phyloP scores from a whole-genome alignment of 2,113 vertebrate species.

The Saguinus midas region DNA sequence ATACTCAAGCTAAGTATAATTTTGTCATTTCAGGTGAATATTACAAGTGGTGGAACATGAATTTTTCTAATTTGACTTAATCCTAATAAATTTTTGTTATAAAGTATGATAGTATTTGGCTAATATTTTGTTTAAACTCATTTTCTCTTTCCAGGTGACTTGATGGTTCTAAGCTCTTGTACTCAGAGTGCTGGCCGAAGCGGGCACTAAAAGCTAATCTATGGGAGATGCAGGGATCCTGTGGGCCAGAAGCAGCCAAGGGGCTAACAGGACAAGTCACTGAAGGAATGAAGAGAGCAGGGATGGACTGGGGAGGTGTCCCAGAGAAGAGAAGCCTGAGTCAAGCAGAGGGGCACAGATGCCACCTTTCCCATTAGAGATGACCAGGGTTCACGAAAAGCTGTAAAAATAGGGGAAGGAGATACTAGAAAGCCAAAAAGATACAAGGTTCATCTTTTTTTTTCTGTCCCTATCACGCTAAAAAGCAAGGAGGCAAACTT shows the following conservation, averaged over 20 bases:
- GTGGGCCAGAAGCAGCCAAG: background rate
- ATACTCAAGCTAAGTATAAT: background rate
- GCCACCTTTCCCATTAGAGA: background rate
- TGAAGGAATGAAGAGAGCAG: background rate
- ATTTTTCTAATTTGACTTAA: slow-evolving; percentile 69
- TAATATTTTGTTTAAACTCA: background rate
- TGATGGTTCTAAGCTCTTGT: background rate
- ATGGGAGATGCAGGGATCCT: background rate
- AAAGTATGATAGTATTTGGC: slow-evolving; percentile 35
- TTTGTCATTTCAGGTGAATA: slow-evolving; percentile 37
- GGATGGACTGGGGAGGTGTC: background rate
- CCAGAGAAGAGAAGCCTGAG: background rate
- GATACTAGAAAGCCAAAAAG: background rate
- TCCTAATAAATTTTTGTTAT: slow-evolving; percentile 76
- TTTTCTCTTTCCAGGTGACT: background rate
- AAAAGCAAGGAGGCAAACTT: background rate
- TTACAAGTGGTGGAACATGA: slow-evolving; percentile 55
- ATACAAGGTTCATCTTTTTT: background rate
- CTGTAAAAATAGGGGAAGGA: background rate
- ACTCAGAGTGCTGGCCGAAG: background rate
- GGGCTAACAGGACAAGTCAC: background rate
- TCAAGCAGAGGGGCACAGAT: background rate
- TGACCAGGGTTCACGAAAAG: background rate
- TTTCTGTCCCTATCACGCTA: background rate
- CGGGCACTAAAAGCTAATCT: background rate